Percentiles rank a stretch among this genome's conserved stretches.
These are phyloP conservation scores for Mycteria americana DNA, from an alignment of 2,797 vertebrate species.

Conservation along the genomic window DNA sequence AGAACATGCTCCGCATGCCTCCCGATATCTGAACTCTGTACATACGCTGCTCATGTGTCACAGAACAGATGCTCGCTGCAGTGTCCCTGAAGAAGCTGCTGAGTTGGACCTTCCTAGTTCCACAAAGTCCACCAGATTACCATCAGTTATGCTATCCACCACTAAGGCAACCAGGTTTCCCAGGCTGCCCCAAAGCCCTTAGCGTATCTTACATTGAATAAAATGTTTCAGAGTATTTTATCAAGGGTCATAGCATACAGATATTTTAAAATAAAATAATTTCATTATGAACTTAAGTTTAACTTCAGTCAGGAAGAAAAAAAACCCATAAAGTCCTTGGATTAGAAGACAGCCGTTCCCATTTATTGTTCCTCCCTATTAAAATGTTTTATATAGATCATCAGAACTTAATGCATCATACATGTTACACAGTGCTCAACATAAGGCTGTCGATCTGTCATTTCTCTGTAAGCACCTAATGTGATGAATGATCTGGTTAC, in stretches of 20 bases:
- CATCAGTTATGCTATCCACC: background rate
- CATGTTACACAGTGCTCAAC: background rate
- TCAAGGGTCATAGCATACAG: background rate
- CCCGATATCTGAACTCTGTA: background rate
- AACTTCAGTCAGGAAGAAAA: background rate
- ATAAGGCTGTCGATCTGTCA: slow-evolving; percentile 31
- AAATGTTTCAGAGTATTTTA: background rate
- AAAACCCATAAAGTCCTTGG: background rate
- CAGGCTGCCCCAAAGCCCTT: background rate
- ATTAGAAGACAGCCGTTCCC: background rate
- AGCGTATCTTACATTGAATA: background rate
- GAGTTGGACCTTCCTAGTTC: background rate
- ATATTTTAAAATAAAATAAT: background rate
- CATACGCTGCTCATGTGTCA: background rate
- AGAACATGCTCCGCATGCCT: background rate
- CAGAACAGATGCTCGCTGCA: background rate
- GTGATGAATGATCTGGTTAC: slow-evolving; percentile 35
- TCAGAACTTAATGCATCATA: slow-evolving; percentile 5
- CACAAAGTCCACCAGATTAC: background rate
- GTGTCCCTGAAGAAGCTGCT: background rate
- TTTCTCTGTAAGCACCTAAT: background rate
- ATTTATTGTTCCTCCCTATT: background rate
- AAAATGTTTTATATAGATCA: background rate
- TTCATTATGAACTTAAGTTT: background rate
- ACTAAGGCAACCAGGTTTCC: background rate